phyloP scores from a whole-genome alignment of 2,888 invertebrate genomes.

The Xestia sexstrigata region DNA sequence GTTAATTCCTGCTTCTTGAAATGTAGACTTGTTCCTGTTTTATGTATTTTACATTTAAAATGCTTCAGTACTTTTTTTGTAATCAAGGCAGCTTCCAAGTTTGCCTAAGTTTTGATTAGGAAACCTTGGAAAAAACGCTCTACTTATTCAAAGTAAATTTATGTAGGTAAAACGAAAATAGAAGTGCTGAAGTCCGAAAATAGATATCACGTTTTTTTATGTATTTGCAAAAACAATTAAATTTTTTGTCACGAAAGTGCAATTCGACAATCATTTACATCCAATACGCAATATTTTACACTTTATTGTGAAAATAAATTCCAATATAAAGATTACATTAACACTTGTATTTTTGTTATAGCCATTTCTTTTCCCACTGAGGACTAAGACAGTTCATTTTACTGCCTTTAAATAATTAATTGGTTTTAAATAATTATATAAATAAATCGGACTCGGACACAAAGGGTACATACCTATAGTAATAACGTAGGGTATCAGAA shows the following conservation, averaged over 20 bases:
- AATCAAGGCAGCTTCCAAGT: conserved; percentile 18
- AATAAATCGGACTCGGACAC: no score
- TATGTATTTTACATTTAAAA: conserved; percentile 16
- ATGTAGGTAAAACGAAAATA: not conserved
- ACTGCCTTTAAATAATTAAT: not conserved
- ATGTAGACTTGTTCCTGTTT: not conserved
- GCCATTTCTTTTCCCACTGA: not conserved
- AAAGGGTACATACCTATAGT: no score
- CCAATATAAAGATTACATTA: not conserved
- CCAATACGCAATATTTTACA: not conserved
- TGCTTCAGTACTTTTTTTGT: conserved; percentile 8
- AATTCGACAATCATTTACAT: not conserved
- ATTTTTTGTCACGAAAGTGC: not conserved
- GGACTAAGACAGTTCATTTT: not conserved
- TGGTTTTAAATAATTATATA: not conserved
- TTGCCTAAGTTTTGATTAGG: conserved; percentile 36
- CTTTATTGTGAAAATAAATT: not conserved
- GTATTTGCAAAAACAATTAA: not conserved
- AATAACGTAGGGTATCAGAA: not conserved
- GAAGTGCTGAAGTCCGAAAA: not conserved
- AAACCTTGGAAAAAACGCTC: conserved; percentile 19
- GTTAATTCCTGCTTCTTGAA: no score
- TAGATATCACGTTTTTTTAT: not conserved
- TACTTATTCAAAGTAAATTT: not conserved
- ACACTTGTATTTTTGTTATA: not conserved